Evolutionary conservation across 2,797 vertebrate genomes (phyloP), one percentile per base, ranked within the genome.

Genomic region (Nyctalus aviator): DNA sequence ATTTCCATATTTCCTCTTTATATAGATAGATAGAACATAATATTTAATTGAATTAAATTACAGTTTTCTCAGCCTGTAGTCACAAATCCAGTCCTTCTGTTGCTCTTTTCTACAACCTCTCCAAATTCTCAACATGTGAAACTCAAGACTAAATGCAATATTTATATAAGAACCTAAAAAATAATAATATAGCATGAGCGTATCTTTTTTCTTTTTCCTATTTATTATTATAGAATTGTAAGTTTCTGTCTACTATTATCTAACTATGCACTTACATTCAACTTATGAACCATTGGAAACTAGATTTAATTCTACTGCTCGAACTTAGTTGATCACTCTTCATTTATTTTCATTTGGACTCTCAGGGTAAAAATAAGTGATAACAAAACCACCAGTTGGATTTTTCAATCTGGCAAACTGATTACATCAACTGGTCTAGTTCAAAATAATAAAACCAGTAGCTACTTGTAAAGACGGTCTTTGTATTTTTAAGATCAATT

Each of bases 231-330:
- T 32, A 57, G 57, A 89, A 91, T 71, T 93, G 2, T 50, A 86
- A 79, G 32, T 79, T 79, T 18, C 32, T 57, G 0, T 71, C 27
- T 81, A 32, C 37, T 10, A 84, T 68, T 66, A 44, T 57, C 21
- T 44, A 91, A 66, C n/a, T 73, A 73, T 37, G 91, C 30, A 79
- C 23, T 93, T 93, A 79, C 15, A 88, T 85, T 85, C 27, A 68
- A 18, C n/a, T 69, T 91, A 75, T 5, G 20, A 94, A 88, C 27
- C 66, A 88, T n/a, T 46, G 46, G n/a, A 72, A 46, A 77, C 10
- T 50, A 85, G 37, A 91, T 91, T 93, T 84, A 91, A 3, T 18
- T 89, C 9, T 27, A 25, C 15, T 93, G 6, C 72, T 69, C 84
- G 25, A 89, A 3, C 10, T 20, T 50, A 53, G 18, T 86, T 37